Percentiles rank a stretch among this genome's conserved stretches.
phyloP scores from a whole-genome alignment of 2,888 invertebrate genomes.

The Zootermopsis nevadensis region DNA sequence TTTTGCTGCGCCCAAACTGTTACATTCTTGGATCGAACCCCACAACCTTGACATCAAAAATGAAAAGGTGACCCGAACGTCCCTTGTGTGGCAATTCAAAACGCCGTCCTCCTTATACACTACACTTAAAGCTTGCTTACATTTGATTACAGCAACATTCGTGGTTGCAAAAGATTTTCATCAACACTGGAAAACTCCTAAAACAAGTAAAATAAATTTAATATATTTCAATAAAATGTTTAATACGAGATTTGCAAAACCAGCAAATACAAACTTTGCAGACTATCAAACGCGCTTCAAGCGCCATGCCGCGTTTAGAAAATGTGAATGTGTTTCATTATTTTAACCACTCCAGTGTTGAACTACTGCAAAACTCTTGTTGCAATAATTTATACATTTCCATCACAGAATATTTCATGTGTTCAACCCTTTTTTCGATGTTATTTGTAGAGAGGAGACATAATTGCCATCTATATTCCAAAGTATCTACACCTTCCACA shows the following conservation, averaged over 20 bases:
- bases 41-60: conserved; percentile 30
- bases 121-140: conserved; percentile 2
- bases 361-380: no score
- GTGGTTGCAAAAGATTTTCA: not conserved
- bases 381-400: no score
- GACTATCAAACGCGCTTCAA: not conserved
- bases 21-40: conserved; percentile 19
- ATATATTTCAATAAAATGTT: not conserved
- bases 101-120: not conserved
- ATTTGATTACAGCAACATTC: conserved; percentile 8
- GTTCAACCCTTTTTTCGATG: no score
- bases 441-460: no score
- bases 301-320: not conserved
- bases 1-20: not conserved
- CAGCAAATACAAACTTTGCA: not conserved
- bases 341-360: no score
- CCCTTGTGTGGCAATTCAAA: not conserved
- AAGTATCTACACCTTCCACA: no score
- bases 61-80: not conserved
- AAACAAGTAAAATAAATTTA: not conserved
- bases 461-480: no score
- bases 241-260: not conserved
- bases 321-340: not conserved
- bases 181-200: not conserved
- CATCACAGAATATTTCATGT: no score